Conservation (phyloP, 2,113 vertebrate genomes). For the Mugil cephalus region DNA sequence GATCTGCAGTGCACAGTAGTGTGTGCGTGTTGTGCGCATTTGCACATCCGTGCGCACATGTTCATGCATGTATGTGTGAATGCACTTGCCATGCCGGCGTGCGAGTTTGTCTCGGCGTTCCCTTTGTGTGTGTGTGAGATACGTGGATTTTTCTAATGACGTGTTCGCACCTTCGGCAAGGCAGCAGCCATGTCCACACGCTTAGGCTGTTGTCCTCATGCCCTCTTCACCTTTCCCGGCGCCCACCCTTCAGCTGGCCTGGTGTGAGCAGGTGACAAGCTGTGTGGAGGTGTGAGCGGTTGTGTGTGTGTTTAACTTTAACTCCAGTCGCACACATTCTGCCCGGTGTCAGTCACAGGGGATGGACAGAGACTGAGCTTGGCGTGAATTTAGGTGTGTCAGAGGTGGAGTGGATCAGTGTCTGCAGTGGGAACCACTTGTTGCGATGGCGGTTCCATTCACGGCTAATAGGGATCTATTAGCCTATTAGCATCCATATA, state of each 20-base stretch:
- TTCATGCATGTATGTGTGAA: background rate
- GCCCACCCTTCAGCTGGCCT: constrained; percentile 7
- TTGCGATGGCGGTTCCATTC: no score
- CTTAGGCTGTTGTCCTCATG: constrained; percentile 48
- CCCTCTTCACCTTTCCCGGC: constrained; percentile 13
- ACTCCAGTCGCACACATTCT: constrained; percentile 52
- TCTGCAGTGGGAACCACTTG: no score
- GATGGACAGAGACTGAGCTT: constrained; percentile 2
- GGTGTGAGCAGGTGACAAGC: constrained; percentile 56
- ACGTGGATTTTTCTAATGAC: constrained; percentile 35
- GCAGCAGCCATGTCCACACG: constrained; percentile 59
- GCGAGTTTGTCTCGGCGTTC: background rate
- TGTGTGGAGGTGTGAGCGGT: constrained; percentile 44
- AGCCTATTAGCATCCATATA: no score
- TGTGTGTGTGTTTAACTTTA: constrained; percentile 38
- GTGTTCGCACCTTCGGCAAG: constrained; percentile 63
- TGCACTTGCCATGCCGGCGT: background rate
- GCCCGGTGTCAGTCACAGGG: constrained; percentile 56
- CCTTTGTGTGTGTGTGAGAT: background rate
- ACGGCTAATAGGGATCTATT: no score
- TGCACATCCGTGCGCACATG: background rate
- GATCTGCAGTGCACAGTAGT: constrained; percentile 2
- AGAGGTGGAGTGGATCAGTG: background rate
- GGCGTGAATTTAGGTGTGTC: constrained; percentile 5
- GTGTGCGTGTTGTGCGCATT: background rate